Conservation (phyloP, 2,797 vertebrate genomes). For the Podarcis siculus region DNA sequence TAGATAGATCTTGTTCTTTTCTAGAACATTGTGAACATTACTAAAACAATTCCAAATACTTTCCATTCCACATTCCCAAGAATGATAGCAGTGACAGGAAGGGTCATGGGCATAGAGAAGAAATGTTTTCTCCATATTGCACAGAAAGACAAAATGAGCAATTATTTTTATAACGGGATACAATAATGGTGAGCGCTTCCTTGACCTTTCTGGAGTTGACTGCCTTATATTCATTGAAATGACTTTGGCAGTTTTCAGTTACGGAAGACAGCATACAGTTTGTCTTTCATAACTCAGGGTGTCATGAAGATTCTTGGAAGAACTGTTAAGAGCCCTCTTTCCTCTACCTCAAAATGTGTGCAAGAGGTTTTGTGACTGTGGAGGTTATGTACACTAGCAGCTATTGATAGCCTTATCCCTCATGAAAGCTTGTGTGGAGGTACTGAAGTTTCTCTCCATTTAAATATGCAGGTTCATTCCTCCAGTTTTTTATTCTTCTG, state of each 20-base stretch:
- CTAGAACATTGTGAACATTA: not conserved
- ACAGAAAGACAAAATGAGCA: not conserved
- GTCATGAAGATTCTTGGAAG: not conserved
- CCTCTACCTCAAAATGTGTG: too few species aligned
- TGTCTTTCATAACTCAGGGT: not conserved
- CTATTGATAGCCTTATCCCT: too few species aligned
- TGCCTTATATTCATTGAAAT: slow-evolving; percentile 7
- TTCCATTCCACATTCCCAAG: not conserved
- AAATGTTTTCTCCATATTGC: not conserved
- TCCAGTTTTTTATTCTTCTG: too few species aligned
- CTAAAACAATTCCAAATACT: slow-evolving; percentile 7
- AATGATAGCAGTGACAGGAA: slow-evolving; percentile 16
- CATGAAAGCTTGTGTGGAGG: too few species aligned
- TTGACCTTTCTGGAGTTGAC: not conserved
- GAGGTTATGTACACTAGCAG: too few species aligned
- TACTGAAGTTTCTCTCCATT: too few species aligned
- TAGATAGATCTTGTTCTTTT: not conserved
- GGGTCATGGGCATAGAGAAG: not conserved
- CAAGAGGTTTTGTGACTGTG: too few species aligned
- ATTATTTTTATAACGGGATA: not conserved
- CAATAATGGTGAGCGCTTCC: not conserved
- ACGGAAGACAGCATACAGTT: not conserved
- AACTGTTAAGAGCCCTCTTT: not conserved
- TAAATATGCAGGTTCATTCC: too few species aligned
- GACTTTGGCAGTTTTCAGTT: not conserved